Percentiles rank a stretch among this genome's conserved stretches.
Conservation (phyloP, 2,113 vertebrate species). For the Malurus alboscapulatus region DNA sequence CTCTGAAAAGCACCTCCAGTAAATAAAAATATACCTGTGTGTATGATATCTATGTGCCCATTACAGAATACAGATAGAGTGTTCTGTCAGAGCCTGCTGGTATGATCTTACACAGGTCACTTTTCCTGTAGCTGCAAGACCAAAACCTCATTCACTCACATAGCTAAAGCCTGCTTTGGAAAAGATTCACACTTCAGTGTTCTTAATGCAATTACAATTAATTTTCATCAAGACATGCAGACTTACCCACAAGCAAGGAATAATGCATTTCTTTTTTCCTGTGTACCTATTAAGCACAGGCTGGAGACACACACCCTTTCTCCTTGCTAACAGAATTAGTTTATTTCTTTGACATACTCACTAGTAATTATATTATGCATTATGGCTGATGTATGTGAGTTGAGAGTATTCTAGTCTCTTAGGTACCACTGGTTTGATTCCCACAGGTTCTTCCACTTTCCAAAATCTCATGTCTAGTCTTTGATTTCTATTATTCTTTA, state of each 20-base stretch:
- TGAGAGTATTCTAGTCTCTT: neutral
- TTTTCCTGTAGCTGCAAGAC: neutral
- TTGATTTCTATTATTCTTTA: neutral
- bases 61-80: neutral
- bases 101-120: neutral
- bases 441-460: neutral
- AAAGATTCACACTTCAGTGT: neutral
- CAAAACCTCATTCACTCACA: neutral
- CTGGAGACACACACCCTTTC: conserved; percentile 74
- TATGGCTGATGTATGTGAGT: conserved; percentile 58
- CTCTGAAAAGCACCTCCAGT: neutral
- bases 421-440: neutral
- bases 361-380: conserved; percentile 77
- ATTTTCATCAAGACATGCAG: neutral
- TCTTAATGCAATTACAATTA: neutral
- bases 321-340: conserved; percentile 75
- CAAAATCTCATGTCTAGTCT: neutral
- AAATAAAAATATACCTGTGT: neutral
- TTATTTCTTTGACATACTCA: conserved; percentile 80
- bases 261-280: neutral
- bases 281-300: conserved; percentile 74
- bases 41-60: neutral
- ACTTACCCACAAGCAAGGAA: neutral
- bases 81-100: neutral
- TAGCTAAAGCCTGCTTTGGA: neutral